phyloP scores from a whole-genome alignment of 2,888 invertebrate genomes.

The Micropterix aruncella region DNA sequence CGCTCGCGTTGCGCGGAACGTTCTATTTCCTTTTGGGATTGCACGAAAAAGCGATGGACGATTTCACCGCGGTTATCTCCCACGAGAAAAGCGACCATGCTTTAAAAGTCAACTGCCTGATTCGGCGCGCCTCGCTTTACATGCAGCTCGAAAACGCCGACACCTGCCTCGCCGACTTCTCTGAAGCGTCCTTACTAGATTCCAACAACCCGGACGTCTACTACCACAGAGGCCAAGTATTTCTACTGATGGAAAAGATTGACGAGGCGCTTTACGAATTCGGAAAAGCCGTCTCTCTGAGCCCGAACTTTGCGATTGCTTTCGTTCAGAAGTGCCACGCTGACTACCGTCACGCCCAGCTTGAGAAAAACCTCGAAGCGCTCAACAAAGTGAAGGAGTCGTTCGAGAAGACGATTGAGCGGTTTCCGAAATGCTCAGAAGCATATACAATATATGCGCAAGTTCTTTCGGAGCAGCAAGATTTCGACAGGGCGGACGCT shows the following conservation, averaged over 20 bases:
- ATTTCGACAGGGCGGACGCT: constrained; percentile 70
- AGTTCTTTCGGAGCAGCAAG: constrained; percentile 74
- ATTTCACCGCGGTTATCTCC: constrained; percentile 56
- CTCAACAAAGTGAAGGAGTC: constrained; percentile 51
- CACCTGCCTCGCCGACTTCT: constrained; percentile 67
- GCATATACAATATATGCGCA: constrained; percentile 83
- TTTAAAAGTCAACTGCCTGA: constrained; percentile 69
- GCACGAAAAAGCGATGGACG: constrained; percentile 55
- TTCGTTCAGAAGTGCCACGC: constrained; percentile 85
- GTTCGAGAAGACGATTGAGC: constrained; percentile 62
- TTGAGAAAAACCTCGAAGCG: constrained; percentile 43
- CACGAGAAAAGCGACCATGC: constrained; percentile 44
- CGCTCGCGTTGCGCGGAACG: constrained; percentile 70
- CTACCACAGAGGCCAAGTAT: constrained; percentile 84
- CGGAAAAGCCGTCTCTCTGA: constrained; percentile 64
- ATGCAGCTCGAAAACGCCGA: constrained; percentile 67
- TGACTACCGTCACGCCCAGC: constrained; percentile 60
- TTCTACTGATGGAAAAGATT: constrained; percentile 67
- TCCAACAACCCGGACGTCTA: constrained; percentile 78
- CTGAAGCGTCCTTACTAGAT: constrained; percentile 59
- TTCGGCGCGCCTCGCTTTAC: constrained; percentile 74
- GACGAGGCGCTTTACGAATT: constrained; percentile 74
- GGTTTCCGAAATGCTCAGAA: constrained; percentile 75
- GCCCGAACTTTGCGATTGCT: constrained; percentile 74
- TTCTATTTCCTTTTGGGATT: constrained; percentile 69